phyloP scores from a whole-genome alignment of 2,113 vertebrate genomes.

The Rhabdornis inornatus region DNA sequence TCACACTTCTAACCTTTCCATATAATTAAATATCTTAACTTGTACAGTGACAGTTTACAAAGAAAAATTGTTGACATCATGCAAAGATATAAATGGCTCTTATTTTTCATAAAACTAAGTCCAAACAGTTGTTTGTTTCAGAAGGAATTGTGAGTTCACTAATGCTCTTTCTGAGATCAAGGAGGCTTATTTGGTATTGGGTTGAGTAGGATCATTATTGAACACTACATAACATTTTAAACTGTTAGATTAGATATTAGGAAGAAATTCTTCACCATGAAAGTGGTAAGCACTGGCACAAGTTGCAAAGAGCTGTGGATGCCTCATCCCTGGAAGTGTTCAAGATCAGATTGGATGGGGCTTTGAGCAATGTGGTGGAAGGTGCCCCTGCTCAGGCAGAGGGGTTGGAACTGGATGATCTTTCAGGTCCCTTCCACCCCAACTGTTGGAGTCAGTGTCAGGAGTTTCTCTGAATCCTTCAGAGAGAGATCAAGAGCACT shows the following conservation, averaged over 20 bases:
- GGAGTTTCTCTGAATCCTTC: too few relatives aligned
- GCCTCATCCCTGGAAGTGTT: neutral
- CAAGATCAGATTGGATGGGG: neutral
- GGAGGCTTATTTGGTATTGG: neutral
- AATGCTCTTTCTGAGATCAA: constrained; percentile 22
- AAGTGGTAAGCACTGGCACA: neutral
- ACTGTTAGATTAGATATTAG: neutral
- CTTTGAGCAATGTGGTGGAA: neutral
- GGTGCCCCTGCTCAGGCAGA: neutral
- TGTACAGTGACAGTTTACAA: neutral
- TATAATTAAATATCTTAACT: constrained; percentile 14
- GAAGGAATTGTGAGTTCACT: neutral
- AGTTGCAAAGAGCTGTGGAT: neutral
- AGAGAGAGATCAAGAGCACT: too few relatives aligned
- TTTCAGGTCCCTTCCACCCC: neutral
- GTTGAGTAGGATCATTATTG: neutral
- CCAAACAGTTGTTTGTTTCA: constrained; percentile 12
- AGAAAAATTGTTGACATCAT: neutral
- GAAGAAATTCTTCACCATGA: neutral
- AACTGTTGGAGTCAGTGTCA: too few relatives aligned
- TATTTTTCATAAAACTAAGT: neutral
- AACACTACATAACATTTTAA: neutral
- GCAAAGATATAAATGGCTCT: constrained; percentile 2
- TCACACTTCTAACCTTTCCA: neutral
- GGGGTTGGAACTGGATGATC: neutral